Evolutionary conservation across 2,113 vertebrate species (phyloP), one percentile per base, ranked within the genome.

Genomic region (Oreochromis tanganicae): DNA sequence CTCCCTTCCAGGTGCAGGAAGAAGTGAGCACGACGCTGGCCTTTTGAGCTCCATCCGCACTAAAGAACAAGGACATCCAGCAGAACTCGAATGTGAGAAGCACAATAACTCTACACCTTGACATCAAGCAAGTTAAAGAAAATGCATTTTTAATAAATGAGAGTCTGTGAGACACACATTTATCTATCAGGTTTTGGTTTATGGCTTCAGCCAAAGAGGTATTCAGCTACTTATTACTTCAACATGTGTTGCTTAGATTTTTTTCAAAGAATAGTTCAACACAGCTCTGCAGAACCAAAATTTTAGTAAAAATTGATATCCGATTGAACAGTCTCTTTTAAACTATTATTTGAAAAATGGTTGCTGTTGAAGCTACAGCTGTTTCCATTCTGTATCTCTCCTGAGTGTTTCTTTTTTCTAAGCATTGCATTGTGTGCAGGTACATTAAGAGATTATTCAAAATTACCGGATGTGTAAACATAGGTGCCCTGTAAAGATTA

Each of bases 21-120:
- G 63, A 88, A 83, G 86, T n/a, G 17, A 83, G 80, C 88, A 88
- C 36, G 79, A 90, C 3, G 13, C 79, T 36, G 83, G 82, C 81
- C 87, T 88, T 91, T 89, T 84, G 81, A 81, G 50, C 83, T 87
- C 87, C 73, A 71, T 87, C 84, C 81, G 16, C 82, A 89, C 81
- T 32, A 90, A 78, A 78, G 86, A 89, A 78, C 89, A 94, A 94
- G 91, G 92, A 92, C 92, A 89, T 41, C 36, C 24, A 81, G 32
- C 8, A 48, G 27, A 83, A 50, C 27, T 41, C 8, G 8, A 90
- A 80, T 61, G 32, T 57, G 71, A 66, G 41, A 85, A 16, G 82
- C 4, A 24, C 10, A 79, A 48, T 59, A 63, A 19, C 29, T 78
- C 82, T 38, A 24, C 81, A 68, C 85, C 56, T 83, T 27, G 46